Conservation (phyloP, 2,888 invertebrate species). For the Atethmia centrago region DNA sequence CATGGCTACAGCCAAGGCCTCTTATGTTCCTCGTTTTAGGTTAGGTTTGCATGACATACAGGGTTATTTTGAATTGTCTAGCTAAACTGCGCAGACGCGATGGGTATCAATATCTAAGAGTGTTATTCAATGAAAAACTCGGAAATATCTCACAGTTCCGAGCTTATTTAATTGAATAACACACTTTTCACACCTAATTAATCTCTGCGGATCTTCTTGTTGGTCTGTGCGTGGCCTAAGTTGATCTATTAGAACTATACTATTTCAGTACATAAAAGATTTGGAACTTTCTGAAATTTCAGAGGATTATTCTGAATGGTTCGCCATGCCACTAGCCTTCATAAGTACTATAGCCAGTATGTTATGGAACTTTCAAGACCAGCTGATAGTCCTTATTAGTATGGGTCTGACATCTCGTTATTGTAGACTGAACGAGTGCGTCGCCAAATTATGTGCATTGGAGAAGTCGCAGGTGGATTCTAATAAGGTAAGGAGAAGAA, state of each 20-base stretch:
- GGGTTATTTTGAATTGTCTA: too few species aligned
- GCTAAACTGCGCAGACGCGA: too few species aligned
- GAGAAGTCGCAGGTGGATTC: conserved; percentile 63
- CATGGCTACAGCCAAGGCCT: too few species aligned
- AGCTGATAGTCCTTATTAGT: conserved; percentile 92
- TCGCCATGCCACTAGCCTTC: conserved; percentile 82
- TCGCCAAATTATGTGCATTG: conserved; percentile 68
- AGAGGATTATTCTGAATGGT: conserved; percentile 78
- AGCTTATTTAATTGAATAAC: too few species aligned
- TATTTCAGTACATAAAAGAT: not conserved
- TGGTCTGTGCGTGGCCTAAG: not conserved
- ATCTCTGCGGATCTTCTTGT: too few species aligned
- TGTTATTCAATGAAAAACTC: too few species aligned
- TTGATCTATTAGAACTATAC: not conserved
- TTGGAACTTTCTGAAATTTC: conserved; percentile 41
- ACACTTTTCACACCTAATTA: too few species aligned
- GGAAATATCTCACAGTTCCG: too few species aligned
- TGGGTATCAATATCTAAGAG: too few species aligned
- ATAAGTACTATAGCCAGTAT: conserved; percentile 90
- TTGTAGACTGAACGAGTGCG: conserved; percentile 89
- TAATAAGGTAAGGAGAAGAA: conserved; percentile 63
- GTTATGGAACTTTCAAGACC: conserved; percentile 93
- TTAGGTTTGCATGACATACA: too few species aligned
- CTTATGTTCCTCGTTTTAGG: too few species aligned
- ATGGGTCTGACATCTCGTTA: conserved; percentile 92